A percentile compares a stretch with the other conserved stretches of the same genome.
These are phyloP conservation scores for Ecliptopera silaceata DNA, from an alignment of 2,888 invertebrate genomes.

Conservation along the genomic window DNA sequence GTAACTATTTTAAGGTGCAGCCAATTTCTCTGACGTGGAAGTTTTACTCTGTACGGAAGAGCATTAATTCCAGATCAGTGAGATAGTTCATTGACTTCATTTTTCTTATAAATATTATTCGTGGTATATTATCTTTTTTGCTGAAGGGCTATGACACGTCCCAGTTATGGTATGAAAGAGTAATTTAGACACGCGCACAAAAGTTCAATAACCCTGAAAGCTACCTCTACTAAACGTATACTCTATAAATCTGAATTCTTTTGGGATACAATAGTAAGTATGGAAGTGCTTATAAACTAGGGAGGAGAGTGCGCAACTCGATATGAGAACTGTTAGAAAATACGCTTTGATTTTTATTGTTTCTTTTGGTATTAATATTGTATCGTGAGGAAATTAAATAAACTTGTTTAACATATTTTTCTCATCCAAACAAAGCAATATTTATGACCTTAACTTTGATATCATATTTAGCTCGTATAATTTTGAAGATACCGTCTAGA, in stretches of 20 bases:
- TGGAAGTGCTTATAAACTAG: constrained; percentile 45
- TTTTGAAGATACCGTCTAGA: too few relatives aligned
- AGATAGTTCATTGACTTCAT: too few relatives aligned
- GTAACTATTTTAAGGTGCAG: background rate
- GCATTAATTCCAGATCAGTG: too few relatives aligned
- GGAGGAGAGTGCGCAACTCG: constrained; percentile 45
- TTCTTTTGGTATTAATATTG: too few relatives aligned
- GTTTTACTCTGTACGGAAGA: too few relatives aligned
- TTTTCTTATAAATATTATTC: background rate
- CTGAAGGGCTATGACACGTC: constrained; percentile 26
- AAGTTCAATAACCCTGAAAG: constrained; percentile 35
- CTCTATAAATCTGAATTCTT: constrained; percentile 42
- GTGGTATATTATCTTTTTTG: background rate
- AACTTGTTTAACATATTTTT: background rate
- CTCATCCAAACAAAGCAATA: too few relatives aligned
- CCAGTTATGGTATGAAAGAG: constrained; percentile 25
- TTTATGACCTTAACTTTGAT: too few relatives aligned
- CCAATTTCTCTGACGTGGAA: background rate
- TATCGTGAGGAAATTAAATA: background rate
- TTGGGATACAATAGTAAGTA: constrained; percentile 50
- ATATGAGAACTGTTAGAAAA: constrained; percentile 21
- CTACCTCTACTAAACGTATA: constrained; percentile 18
- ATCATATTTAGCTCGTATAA: too few relatives aligned
- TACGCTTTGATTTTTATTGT: constrained; percentile 16
- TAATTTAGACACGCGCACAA: constrained; percentile 36